Conservation (phyloP, 2,113 vertebrate species). For the Albula goreensis region DNA sequence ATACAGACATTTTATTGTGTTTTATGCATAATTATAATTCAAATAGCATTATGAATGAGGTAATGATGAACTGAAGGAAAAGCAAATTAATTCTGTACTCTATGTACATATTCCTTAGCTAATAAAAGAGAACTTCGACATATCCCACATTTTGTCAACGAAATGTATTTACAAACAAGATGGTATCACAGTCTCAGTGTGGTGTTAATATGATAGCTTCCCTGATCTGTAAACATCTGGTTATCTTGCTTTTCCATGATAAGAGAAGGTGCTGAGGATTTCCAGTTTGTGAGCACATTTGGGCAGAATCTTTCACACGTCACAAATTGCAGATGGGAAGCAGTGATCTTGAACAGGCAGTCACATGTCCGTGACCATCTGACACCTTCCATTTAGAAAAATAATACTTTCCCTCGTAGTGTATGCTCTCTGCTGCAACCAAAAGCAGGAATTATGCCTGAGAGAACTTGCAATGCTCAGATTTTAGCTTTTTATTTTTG, state of each 20-base stretch:
- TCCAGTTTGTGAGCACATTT: constrained; percentile 99
- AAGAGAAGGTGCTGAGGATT: constrained; percentile 99
- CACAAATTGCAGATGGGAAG: constrained; percentile 99
- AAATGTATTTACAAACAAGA: constrained; percentile 80
- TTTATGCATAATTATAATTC: background rate
- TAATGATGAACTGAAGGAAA: background rate
- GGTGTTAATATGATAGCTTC: constrained; percentile 99
- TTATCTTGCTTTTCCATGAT: constrained; percentile 99
- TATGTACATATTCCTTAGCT: constrained; percentile 38
- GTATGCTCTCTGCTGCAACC: constrained; percentile 97
- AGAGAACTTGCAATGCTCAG: constrained; percentile 78
- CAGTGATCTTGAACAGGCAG: constrained; percentile 99
- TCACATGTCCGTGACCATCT: constrained; percentile 99
- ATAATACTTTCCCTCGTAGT: constrained; percentile 99
- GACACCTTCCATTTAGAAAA: constrained; percentile 99
- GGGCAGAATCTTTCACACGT: constrained; percentile 99
- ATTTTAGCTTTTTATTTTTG: constrained; percentile 58
- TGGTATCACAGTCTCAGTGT: constrained; percentile 84
- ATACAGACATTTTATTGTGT: background rate
- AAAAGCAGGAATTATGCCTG: constrained; percentile 95
- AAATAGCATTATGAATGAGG: background rate
- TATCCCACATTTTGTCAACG: constrained; percentile 77
- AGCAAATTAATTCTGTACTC: constrained; percentile 35
- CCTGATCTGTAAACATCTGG: constrained; percentile 99
- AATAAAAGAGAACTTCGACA: constrained; percentile 62